Evolutionary conservation across 2,113 vertebrate species (phyloP), one percentile per base, ranked within the genome.

Genomic region (Protobothrops flavoviridis): DNA sequence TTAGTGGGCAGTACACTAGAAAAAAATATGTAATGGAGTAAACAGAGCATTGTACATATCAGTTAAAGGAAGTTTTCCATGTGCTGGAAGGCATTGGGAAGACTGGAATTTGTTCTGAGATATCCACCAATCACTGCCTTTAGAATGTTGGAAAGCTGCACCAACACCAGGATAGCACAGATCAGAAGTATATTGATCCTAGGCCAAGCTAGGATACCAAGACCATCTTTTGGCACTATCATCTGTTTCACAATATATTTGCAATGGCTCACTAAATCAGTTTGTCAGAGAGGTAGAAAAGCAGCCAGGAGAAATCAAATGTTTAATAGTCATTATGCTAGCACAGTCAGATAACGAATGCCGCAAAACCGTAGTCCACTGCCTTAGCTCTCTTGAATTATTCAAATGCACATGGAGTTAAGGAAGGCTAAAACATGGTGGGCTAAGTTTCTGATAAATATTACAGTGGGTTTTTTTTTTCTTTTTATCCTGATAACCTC

Each of bases 401-500:
- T 97, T 97, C 97, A 98, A 97, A 98, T 97, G 96, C 96, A 96
- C 97, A 96, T 95, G 94, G 96, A 95, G 95, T 97, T 98, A 98
- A 97, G 96, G 94, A 98, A 97, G 96, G 94, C 96, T 97, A 97
- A 97, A 95, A 93, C 96, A 89, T 2, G 93, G 97, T 97, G 96
- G 96, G 95, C 96, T 96, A 93, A 90, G 93, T 94, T 96, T 97
- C 96, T 96, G 96, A 98, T 98, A 97, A 97, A 97, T 98, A 97
- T 96, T 91, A 93, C 95, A 96, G 69, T 91, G 94, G 92, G 13
- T 0, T 17, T 15, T 20, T 17, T 17, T 96, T 98, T 5, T 92
- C 96, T 96, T 98, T 97, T 98, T 97, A 98, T 97, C 97, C 95
- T 95, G 96, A 98, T 98, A 98, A 97, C 97, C 97, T 96, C 96